Percentiles rank a stretch among this genome's conserved stretches.
Conservation (phyloP, 1,140 invertebrate species). For the Lasioglossum baleicum region DNA sequence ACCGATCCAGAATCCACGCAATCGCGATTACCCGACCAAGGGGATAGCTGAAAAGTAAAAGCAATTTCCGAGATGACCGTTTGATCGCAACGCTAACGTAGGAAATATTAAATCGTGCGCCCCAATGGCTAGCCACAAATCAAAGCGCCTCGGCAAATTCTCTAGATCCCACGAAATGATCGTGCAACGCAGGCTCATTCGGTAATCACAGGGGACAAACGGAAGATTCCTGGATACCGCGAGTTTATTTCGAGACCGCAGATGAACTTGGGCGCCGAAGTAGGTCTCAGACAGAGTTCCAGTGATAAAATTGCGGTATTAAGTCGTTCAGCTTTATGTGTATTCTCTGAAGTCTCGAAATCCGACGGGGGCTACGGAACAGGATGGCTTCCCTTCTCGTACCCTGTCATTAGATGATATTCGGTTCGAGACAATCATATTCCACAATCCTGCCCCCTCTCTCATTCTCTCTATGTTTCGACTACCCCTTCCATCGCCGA, state of each 20-base stretch:
- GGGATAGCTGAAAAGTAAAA: background rate
- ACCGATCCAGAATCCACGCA: background rate
- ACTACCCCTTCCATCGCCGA: conserved; percentile 51
- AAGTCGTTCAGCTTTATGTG: conserved; percentile 80
- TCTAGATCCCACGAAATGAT: conserved; percentile 31
- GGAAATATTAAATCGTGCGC: conserved; percentile 28
- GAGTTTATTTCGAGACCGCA: conserved; percentile 80
- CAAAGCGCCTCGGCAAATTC: conserved; percentile 29
- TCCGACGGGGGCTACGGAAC: conserved; percentile 61
- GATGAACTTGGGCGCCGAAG: conserved; percentile 66
- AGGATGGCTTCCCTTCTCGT: conserved; percentile 58
- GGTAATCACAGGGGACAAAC: conserved; percentile 51
- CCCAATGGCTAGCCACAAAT: conserved; percentile 13
- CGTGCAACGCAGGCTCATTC: conserved; percentile 25
- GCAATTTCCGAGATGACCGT: background rate
- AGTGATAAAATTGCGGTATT: conserved; percentile 81
- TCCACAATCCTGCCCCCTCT: conserved; percentile 57
- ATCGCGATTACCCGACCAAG: background rate
- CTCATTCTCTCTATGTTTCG: background rate
- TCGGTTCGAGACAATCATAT: conserved; percentile 76
- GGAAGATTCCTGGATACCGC: conserved; percentile 69
- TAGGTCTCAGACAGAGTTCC: conserved; percentile 57
- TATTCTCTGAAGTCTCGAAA: conserved; percentile 79
- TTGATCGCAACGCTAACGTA: background rate
- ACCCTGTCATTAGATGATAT: conserved; percentile 79